These are phyloP conservation scores for Chascanopsetta lugubris DNA, from an alignment of 2,113 vertebrate species.

Conservation along the genomic window DNA sequence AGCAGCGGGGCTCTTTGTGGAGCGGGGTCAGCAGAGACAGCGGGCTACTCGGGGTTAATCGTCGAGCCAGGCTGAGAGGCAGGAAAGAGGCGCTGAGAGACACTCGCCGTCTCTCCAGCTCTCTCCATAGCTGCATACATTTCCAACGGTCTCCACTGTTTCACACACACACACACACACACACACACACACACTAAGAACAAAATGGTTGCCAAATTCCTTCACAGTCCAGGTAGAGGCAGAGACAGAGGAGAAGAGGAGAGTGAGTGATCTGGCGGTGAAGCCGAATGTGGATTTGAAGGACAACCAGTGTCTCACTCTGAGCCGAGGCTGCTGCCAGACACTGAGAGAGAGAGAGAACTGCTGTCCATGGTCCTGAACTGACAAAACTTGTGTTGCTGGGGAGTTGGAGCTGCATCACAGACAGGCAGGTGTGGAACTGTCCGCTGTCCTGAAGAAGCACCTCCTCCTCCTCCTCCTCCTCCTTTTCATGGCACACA, in stretches of 20 bases:
- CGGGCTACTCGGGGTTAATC: constrained; percentile 76
- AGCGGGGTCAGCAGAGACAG: constrained; percentile 61
- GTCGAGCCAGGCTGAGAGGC: constrained; percentile 75
- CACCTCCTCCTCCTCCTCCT: constrained; percentile 24
- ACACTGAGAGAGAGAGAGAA: constrained; percentile 38
- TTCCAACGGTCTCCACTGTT: constrained; percentile 55
- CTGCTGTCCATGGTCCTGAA: constrained; percentile 73
- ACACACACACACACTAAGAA: constrained; percentile 19
- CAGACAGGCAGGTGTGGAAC: constrained; percentile 36
- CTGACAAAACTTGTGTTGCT: constrained; percentile 23
- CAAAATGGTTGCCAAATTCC: constrained; percentile 62
- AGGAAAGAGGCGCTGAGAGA: constrained; percentile 72
- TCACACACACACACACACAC: constrained; percentile 26
- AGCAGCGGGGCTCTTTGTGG: constrained; percentile 40
- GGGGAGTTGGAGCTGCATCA: constrained; percentile 33
- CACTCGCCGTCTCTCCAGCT: constrained; percentile 61
- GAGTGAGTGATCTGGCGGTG: constrained; percentile 48
- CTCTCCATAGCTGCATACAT: constrained; percentile 64
- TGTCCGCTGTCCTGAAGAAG: constrained; percentile 52
- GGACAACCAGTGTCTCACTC: constrained; percentile 43
- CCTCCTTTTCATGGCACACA: constrained; percentile 26
- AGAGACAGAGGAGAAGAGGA: constrained; percentile 19
- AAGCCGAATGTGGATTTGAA: constrained; percentile 43
- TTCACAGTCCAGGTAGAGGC: constrained; percentile 22
- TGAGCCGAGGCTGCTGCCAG: constrained; percentile 33